Conservation (phyloP, 2,113 vertebrate species). For the Pongo abelii region DNA sequence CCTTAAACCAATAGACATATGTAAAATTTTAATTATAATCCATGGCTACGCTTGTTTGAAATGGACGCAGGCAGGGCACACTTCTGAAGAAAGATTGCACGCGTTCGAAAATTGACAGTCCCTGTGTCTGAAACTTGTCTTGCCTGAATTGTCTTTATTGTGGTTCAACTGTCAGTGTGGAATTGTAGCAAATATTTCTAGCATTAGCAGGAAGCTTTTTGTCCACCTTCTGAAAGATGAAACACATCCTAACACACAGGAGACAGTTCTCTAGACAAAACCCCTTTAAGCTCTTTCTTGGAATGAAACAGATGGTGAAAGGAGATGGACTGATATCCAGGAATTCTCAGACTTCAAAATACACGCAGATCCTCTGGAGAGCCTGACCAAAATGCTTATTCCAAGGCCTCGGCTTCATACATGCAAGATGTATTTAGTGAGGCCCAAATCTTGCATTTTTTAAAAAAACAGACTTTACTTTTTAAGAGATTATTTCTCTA, state of each 20-base stretch:
- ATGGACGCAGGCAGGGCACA: too few species aligned
- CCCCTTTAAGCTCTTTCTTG: conserved; percentile 57
- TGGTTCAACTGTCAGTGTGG: conserved; percentile 45
- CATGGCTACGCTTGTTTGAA: background rate
- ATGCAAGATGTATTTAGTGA: background rate
- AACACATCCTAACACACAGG: conserved; percentile 26
- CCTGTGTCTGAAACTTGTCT: background rate
- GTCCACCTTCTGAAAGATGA: conserved; percentile 70
- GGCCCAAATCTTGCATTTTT: background rate
- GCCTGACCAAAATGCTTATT: background rate
- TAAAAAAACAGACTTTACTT: background rate
- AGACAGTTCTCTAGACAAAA: conserved; percentile 62
- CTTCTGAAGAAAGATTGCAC: background rate
- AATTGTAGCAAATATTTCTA: conserved; percentile 37
- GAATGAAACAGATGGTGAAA: conserved; percentile 52
- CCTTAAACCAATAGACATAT: background rate
- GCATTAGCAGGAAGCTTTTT: conserved; percentile 58
- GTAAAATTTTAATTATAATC: background rate
- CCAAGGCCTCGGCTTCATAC: background rate
- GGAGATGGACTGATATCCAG: conserved; percentile 23
- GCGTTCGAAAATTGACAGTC: background rate
- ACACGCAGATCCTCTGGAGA: background rate
- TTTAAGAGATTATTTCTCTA: background rate
- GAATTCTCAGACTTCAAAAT: conserved; percentile 8
- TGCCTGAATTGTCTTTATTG: conserved; percentile 39